phyloP scores from a whole-genome alignment of 2,888 invertebrate species.

The Colostygia pectinataria region DNA sequence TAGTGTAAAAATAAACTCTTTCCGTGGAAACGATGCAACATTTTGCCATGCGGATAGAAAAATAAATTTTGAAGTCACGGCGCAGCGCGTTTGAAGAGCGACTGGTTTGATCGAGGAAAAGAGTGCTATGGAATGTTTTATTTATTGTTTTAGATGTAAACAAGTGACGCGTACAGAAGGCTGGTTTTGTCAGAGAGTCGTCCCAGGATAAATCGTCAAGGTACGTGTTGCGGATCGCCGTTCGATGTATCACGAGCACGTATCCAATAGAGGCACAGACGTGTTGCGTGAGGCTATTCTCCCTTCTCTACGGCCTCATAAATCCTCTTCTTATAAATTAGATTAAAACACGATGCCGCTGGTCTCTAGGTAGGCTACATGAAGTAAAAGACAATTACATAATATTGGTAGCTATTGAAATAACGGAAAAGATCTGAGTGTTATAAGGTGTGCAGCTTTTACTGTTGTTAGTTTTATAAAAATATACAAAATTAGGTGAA shows the following conservation, averaged over 20 bases:
- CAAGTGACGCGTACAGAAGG: conserved; percentile 37
- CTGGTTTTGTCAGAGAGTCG: conserved; percentile 52
- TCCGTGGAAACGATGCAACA: conserved; percentile 28
- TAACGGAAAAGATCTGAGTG: too few relatives aligned
- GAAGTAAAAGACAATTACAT: too few relatives aligned
- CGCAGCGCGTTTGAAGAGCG: conserved; percentile 26
- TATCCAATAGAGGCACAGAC: conserved; percentile 64
- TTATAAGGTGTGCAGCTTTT: too few relatives aligned
- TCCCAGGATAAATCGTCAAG: conserved; percentile 56
- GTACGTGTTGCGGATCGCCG: conserved; percentile 60
- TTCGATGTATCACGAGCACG: conserved; percentile 63
- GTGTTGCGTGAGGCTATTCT: conserved; percentile 68
- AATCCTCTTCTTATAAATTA: conserved; percentile 71
- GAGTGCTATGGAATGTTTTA: conserved; percentile 32
- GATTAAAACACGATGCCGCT: conserved; percentile 58
- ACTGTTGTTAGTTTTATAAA: too few relatives aligned
- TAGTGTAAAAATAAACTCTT: conserved; percentile 40
- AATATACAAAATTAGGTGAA: too few relatives aligned
- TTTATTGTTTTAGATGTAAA: conserved; percentile 57
- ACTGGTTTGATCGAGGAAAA: conserved; percentile 26
- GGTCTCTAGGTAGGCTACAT: conserved; percentile 14
- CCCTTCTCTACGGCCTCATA: conserved; percentile 60
- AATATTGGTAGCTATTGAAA: too few relatives aligned
- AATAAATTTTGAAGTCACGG: conserved; percentile 23
- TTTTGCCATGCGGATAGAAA: conserved; percentile 28